Evolutionary conservation across 1,140 invertebrate species (phyloP), one percentile per base, ranked within the genome.

Genomic region (Drosophila nebulosa): DNA sequence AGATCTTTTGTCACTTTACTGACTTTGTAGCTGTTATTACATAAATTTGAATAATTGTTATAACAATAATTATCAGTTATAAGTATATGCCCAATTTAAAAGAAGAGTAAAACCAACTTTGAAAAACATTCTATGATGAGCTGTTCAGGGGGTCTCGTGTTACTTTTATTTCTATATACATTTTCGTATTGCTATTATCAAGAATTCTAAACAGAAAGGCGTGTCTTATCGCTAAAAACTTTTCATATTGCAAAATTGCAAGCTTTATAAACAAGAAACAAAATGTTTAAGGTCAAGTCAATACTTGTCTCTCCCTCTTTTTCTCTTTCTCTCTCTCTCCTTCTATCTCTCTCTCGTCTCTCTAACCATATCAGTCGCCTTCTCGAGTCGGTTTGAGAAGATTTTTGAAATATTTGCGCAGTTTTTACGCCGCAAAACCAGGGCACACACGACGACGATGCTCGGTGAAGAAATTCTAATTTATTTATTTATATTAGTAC

Each of bases 211-310:
- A 14, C n/a, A 63, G 10, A 3, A 57, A 10, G 2, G 10, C 24
- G 16, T 18, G 22, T 9, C 14, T 22, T 26, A 52, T 42, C 53
- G 7, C 5, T 26, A 71, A 70, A 50, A 7, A 6, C 16, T 32
- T 27, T 55, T 9, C 7, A 32, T 27, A 62, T 55, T 70, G 35
- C 24, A 18, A 46, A 46, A 46, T 46, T 46, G 39, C 39, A 46
- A 46, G 1, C 16, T 16, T 10, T 5, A 22, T 16, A 51, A 62
- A 64, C 14, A 55, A 56, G n/a, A 32, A 52, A 27, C 3, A 16
- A 59, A 39, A 53, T 67, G 52, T 76, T 69, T 80, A 84, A 86
- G 81, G 73, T 84, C 81, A 86, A 79, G 80, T 58, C 58, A 18
- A 46, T 22, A 10, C 39, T 21, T 46, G 2, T 6, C 39, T 46